A percentile compares a stretch with the other conserved stretches of the same genome.
Conservation (phyloP, 2,113 vertebrate genomes). For the Psilopsiagon aymara region DNA sequence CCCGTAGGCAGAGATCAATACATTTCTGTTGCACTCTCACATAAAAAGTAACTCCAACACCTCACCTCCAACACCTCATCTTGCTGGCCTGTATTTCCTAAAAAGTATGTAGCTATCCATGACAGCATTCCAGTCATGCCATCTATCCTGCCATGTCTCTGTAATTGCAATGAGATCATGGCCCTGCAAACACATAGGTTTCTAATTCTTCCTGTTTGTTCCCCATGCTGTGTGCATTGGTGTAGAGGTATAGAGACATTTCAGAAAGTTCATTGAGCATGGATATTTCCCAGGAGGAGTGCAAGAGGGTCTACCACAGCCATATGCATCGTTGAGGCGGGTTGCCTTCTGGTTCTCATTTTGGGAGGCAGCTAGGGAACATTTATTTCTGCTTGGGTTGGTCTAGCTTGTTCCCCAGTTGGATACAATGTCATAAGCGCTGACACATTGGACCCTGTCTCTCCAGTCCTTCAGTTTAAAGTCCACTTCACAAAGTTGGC, state of each 20-base stretch:
- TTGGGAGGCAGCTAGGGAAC: background rate
- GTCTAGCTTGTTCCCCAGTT: background rate
- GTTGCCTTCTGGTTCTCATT: background rate
- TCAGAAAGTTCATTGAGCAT: background rate
- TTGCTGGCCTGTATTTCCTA: background rate
- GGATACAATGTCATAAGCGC: background rate
- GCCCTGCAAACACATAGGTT: background rate
- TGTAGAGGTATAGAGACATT: background rate
- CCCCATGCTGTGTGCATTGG: background rate
- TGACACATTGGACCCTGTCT: background rate
- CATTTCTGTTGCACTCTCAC: background rate
- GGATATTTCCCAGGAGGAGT: background rate
- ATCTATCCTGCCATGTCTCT: background rate
- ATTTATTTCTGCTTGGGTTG: background rate
- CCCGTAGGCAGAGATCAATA: background rate
- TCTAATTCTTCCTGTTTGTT: background rate
- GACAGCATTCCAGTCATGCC: background rate
- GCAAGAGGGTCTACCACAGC: background rate
- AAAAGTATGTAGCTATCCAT: background rate
- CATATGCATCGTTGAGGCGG: background rate
- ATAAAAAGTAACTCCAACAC: background rate
- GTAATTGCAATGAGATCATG: background rate
- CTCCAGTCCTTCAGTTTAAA: background rate
- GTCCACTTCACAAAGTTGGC: background rate
- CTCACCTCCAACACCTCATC: background rate